These are phyloP conservation scores for Drosophila tropicalis DNA, from an alignment of 1,140 invertebrate species.

Conservation along the genomic window DNA sequence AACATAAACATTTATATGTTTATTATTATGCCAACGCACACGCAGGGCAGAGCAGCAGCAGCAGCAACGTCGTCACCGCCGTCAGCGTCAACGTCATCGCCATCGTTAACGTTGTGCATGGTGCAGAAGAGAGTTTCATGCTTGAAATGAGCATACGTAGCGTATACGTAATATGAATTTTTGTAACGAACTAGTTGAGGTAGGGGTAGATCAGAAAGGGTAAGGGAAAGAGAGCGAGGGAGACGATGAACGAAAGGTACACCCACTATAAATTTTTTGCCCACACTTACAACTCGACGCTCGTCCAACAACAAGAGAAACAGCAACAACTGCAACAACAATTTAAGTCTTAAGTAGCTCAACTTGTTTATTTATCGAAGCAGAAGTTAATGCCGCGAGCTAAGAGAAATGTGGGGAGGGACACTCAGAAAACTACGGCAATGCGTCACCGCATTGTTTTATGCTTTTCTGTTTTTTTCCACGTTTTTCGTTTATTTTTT, in stretches of 20 bases:
- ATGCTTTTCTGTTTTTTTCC: neutral
- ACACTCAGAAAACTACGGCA: neutral
- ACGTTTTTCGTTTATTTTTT: neutral
- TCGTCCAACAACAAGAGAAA: slow-evolving; percentile 52
- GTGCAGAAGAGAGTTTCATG: slow-evolving; percentile 73
- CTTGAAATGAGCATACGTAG: slow-evolving; percentile 75
- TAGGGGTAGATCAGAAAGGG: neutral
- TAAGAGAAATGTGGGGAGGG: neutral
- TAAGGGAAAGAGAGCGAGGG: neutral
- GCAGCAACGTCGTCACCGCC: neutral
- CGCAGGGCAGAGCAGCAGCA: slow-evolving; percentile 33
- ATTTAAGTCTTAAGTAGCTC: slow-evolving; percentile 80
- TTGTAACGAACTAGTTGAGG: slow-evolving; percentile 45
- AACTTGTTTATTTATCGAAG: slow-evolving; percentile 81
- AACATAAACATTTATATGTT: slow-evolving; percentile 81
- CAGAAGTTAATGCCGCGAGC: slow-evolving; percentile 63
- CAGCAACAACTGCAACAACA: slow-evolving; percentile 59
- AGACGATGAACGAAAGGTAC: slow-evolving; percentile 44
- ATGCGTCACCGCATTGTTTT: slow-evolving; percentile 17
- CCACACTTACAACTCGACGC: slow-evolving; percentile 62
- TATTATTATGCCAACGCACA: slow-evolving; percentile 66
- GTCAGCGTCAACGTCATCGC: slow-evolving; percentile 25
- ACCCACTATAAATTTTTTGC: slow-evolving; percentile 71
- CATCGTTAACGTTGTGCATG: slow-evolving; percentile 53
- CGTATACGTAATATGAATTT: slow-evolving; percentile 76